A percentile compares a stretch with the other conserved stretches of the same genome.
phyloP scores from a whole-genome alignment of 2,888 invertebrate species.

The Drosophila quinaria region DNA sequence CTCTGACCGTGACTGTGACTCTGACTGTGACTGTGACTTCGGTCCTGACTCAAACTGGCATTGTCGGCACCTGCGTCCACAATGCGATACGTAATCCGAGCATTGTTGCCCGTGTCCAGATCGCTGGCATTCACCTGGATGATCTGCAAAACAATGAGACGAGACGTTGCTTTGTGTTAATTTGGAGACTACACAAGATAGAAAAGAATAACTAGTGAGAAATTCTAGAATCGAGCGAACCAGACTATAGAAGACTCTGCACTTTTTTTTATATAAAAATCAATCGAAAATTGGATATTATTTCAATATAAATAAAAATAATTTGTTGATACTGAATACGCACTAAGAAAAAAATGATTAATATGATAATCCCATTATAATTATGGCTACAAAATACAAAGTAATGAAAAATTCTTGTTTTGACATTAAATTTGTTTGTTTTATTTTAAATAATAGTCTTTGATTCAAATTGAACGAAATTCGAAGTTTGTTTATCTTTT shows the following conservation, averaged over 20 bases:
- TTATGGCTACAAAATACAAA: too few relatives aligned
- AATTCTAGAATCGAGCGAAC: background rate
- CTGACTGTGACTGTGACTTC: background rate
- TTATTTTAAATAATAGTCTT: too few relatives aligned
- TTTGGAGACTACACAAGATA: conserved; percentile 14
- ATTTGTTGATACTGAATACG: too few relatives aligned
- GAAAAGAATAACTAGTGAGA: conserved; percentile 13
- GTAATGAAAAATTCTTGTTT: too few relatives aligned
- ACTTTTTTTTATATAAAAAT: too few relatives aligned
- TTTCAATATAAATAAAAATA: too few relatives aligned
- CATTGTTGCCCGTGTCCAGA: conserved; percentile 97
- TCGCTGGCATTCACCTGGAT: conserved; percentile 96
- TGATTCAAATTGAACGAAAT: too few relatives aligned
- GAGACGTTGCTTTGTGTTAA: conserved; percentile 40
- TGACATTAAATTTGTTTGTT: too few relatives aligned
- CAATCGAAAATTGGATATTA: too few relatives aligned
- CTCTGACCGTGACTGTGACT: background rate
- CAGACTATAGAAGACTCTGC: background rate
- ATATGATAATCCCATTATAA: too few relatives aligned
- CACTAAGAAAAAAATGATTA: too few relatives aligned
- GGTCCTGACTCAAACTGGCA: conserved; percentile 38
- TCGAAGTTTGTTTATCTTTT: too few relatives aligned
- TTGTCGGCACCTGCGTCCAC: conserved; percentile 78
- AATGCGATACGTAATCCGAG: conserved; percentile 94
- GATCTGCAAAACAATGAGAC: conserved; percentile 87